phyloP scores from a whole-genome alignment of 2,888 invertebrate genomes.

The Acholoe squamosa region DNA sequence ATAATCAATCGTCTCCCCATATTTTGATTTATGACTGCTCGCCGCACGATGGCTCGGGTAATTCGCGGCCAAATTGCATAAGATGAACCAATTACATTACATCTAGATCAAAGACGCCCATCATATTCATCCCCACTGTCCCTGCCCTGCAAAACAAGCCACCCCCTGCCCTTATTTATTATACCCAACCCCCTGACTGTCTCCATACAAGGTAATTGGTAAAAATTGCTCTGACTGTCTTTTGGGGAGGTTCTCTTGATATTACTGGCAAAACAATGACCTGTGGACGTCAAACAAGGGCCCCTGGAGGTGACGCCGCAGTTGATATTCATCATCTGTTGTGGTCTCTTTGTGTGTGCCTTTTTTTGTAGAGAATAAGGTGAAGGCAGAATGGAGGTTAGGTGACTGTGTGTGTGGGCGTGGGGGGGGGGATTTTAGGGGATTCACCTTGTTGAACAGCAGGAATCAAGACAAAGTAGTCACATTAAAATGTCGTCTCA shows the following conservation, averaged over 20 bases:
- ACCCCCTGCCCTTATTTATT: slow-evolving; percentile 37
- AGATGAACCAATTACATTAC: slow-evolving; percentile 55
- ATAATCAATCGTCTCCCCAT: slow-evolving; percentile 52
- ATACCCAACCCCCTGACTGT: not conserved
- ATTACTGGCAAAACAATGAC: slow-evolving; percentile 44
- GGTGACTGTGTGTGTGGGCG: not conserved
- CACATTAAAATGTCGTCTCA: too few species aligned
- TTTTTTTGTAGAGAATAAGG: not conserved
- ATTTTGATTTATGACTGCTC: slow-evolving; percentile 62
- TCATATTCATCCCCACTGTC: slow-evolving; percentile 30
- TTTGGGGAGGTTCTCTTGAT: slow-evolving; percentile 44
- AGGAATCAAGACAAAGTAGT: not conserved
- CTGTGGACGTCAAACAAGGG: not conserved
- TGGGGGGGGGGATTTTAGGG: not conserved
- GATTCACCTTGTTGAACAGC: too few species aligned
- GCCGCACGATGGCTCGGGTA: not conserved
- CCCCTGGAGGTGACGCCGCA: not conserved
- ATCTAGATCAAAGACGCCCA: slow-evolving; percentile 50
- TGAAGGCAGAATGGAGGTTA: not conserved
- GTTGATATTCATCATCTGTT: slow-evolving; percentile 33
- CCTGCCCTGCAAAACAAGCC: slow-evolving; percentile 28
- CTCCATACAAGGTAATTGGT: slow-evolving; percentile 49
- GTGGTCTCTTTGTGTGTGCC: not conserved
- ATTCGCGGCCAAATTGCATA: slow-evolving; percentile 47
- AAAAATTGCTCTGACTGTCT: slow-evolving; percentile 58